A percentile compares a stretch with the other conserved stretches of the same genome.
phyloP scores from a whole-genome alignment of 2,797 vertebrate genomes.

The Sus cebifrons region DNA sequence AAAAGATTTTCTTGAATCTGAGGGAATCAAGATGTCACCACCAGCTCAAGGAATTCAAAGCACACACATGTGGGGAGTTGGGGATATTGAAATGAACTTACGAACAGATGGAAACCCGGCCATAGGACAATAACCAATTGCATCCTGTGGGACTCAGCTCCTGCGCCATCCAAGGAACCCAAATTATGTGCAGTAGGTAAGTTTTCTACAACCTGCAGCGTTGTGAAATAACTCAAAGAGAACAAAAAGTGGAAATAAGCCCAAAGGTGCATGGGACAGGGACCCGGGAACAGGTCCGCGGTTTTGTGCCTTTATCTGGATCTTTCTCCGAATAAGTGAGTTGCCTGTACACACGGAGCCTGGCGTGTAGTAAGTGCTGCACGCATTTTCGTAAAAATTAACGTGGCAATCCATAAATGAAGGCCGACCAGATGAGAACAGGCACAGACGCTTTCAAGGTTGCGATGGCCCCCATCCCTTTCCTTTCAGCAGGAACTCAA shows the following conservation, averaged over 20 bases:
- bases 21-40: background rate
- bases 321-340: background rate
- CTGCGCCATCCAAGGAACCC: rapidly evolving
- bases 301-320: rapidly evolving
- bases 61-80: rapidly evolving
- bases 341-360: no score
- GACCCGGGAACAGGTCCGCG: rapidly evolving
- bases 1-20: background rate
- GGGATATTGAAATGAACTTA: background rate
- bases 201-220: background rate
- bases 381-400: background rate
- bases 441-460: background rate
- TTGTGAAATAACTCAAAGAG: background rate
- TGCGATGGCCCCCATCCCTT: background rate
- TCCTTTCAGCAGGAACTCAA: background rate
- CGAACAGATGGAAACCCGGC: background rate
- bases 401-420: background rate
- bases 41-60: background rate
- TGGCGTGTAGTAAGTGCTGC: rapidly evolving
- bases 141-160: background rate
- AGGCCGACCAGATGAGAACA: background rate
- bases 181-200: rapidly evolving
- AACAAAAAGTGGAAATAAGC: no score
- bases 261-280: rapidly evolving
- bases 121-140: rapidly evolving